Evolutionary conservation across 1,140 invertebrate species (phyloP).

Genomic region (Aphaenogaster rudis): DNA sequence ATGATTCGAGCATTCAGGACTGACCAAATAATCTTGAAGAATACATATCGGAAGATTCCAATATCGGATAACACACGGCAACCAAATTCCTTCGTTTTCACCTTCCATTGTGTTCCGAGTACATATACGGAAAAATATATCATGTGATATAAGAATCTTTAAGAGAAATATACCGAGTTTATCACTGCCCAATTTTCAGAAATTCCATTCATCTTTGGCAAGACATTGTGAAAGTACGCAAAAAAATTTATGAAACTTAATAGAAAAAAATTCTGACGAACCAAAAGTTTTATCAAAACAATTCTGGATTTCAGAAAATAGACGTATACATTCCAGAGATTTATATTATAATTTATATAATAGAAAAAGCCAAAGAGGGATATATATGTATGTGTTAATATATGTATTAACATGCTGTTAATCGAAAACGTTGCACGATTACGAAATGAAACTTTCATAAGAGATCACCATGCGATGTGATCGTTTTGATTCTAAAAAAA

Average conservation of each 20-base stretch:
- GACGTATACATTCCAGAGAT: background rate
- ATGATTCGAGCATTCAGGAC: background rate
- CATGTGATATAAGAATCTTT: constrained; percentile 8
- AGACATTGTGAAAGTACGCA: background rate
- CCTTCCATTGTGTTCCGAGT: constrained; percentile 11
- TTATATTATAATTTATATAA: constrained; percentile 12
- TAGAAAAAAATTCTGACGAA: background rate
- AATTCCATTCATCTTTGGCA: background rate
- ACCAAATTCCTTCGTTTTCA: background rate
- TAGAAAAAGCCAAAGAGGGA: background rate
- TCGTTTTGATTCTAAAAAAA: constrained; percentile 32
- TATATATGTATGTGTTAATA: background rate
- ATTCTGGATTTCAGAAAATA: constrained; percentile 6
- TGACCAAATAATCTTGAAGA: constrained; percentile 30
- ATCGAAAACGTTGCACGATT: background rate
- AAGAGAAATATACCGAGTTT: constrained; percentile 2
- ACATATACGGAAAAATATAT: background rate
- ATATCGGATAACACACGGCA: background rate
- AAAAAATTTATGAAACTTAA: background rate
- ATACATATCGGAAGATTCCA: constrained; percentile 33
- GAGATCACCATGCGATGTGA: background rate
- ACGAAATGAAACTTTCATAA: background rate
- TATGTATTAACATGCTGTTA: background rate
- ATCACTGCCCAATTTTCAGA: constrained; percentile 27
- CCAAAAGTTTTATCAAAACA: background rate